A percentile compares a stretch with the other conserved stretches of the same genome.
phyloP scores from a whole-genome alignment of 2,888 invertebrate species.

The Thecocarcelia acutangulata region DNA sequence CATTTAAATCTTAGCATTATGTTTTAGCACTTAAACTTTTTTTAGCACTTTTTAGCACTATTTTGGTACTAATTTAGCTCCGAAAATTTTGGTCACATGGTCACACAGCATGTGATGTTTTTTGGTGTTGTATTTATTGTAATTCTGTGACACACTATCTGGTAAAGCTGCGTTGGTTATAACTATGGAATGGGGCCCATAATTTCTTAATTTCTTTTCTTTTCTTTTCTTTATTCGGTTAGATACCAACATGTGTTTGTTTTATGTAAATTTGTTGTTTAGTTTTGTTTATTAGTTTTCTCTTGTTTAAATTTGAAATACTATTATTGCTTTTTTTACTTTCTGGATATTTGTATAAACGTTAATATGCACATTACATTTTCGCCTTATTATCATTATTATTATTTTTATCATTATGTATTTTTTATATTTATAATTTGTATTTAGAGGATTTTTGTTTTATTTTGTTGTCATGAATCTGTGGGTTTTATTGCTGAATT shows the following conservation, averaged over 20 bases:
- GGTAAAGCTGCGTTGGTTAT: no score
- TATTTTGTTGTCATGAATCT: constrained; percentile 56
- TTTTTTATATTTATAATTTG: constrained; percentile 31
- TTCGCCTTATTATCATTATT: constrained; percentile 22
- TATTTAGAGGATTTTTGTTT: constrained; percentile 41
- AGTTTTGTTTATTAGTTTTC: constrained; percentile 62
- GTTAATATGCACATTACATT: constrained; percentile 53
- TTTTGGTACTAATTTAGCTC: no score
- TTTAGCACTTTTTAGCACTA: no score
- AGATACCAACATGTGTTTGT: constrained; percentile 71
- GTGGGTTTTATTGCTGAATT: constrained; percentile 64
- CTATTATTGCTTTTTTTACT: constrained; percentile 67
- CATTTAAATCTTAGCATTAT: no score
- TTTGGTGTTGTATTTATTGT: no score
- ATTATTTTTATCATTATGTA: constrained; percentile 17
- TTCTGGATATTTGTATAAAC: constrained; percentile 45
- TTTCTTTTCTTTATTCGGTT: background rate
- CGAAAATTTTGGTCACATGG: no score
- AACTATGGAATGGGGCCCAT: no score
- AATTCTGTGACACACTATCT: no score
- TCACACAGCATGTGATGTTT: no score
- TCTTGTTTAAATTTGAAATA: constrained; percentile 63
- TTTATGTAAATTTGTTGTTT: constrained; percentile 71
- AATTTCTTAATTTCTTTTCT: no score
- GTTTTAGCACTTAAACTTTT: no score